Base-by-base conservation (phyloP, 1,140 invertebrate species). In the Zaprionus gabonicus region DNA sequence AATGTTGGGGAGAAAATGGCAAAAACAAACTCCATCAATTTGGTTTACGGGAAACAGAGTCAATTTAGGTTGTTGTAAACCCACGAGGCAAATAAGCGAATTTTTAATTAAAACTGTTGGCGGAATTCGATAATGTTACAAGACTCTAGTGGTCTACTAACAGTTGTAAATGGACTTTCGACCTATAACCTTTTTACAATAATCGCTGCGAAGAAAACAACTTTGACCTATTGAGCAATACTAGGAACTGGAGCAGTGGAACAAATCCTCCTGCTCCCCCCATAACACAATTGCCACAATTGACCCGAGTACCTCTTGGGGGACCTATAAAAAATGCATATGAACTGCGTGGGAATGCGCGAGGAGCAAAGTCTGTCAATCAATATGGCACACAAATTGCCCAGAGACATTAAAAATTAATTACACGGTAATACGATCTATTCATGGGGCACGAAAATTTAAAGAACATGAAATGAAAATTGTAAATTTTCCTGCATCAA, bases 311-410 rank as follows among this genome's bases (percentile, higher is more conserved):
- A 23, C 66, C 57, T 20, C 36, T 60, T 38, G 13, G 57, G 51
- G 46, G 53, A 10, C 25, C 20, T 46, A 60, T 73, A 36, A 73
- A 73, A 68, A 68, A 73, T 72, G 23, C 60, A 71, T 55, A 64
- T 56, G 23, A 23, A 7, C 17, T 23, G 56, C 13, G 17, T 44
- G 25, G 17, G 13, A 44, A 6, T 51, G 60, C 46, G 31, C 2
- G 36, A 34, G 3, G 13, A 25, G 10, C 28, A 36, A 3, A 23
- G 36, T 34, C 27, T 17, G n/a, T 65, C 60, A 65, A 71, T 58
- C 62, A 66, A 46, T 66, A 66, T 46, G n/a, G 41, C n/a, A 25
- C 53, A 44, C 53, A 31, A 66, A 66, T 64, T 36, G 20, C 20
- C 36, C 20, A 12, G 53, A 57, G 53, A 60, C 38, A 57, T 57